Conservation (phyloP, 2,113 vertebrate genomes). For the Eurypyga helias region DNA sequence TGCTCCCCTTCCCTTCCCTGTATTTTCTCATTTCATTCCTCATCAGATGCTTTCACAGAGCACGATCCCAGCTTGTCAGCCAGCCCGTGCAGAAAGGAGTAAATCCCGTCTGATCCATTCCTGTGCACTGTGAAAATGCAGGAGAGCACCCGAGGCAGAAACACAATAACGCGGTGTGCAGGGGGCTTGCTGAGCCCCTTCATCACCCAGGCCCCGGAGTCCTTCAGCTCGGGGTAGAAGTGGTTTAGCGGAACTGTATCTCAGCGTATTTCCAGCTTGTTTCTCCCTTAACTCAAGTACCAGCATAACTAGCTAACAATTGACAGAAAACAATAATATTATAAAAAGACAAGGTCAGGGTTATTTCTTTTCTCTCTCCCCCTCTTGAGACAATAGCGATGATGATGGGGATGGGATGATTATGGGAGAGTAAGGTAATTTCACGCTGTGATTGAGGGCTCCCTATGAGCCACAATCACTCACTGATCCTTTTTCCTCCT, state of each 20-base stretch:
- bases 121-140: background rate
- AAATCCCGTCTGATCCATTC: background rate
- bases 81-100: constrained; percentile 1
- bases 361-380: background rate
- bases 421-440: background rate
- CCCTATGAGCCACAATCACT: constrained; percentile 55
- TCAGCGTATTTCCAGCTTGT: background rate
- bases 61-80: background rate
- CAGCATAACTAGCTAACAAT: background rate
- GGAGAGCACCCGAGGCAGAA: background rate
- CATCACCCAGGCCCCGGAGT: background rate
- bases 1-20: background rate
- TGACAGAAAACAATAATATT: background rate
- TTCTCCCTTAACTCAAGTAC: background rate
- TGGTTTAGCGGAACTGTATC: background rate
- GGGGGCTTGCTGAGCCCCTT: background rate
- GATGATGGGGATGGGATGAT: background rate
- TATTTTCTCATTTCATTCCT: background rate
- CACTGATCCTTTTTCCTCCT: constrained; percentile 24
- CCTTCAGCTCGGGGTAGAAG: background rate
- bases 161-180: background rate
- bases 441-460: constrained; percentile 43
- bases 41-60: background rate
- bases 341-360: background rate
- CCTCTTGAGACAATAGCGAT: background rate